Base-by-base conservation (phyloP, 2,888 invertebrate species). In the Eledona agricola region DNA sequence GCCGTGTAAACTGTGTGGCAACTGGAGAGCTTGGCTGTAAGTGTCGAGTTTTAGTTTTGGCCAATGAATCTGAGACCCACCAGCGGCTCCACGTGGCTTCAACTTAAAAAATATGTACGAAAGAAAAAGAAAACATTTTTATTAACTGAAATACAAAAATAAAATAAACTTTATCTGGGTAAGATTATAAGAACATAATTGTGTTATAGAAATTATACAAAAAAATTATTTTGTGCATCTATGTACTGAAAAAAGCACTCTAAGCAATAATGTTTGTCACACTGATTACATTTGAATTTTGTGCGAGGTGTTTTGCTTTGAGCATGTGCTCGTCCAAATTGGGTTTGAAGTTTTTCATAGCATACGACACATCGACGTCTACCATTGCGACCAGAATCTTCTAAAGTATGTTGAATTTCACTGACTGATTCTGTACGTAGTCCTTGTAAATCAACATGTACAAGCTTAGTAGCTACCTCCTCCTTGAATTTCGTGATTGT, bases 401-500 rank as follows among this genome's bases (percentile, higher is more conserved):
- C 17, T 13, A 32, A 17, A 13, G 7, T 15, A 17, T 32, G 32
- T 17, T 32, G 2, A 32, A 4, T 1, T 32, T 15, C 16, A 32
- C 1, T 4, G 11, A 15, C 17, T 15, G 32, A 11, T 15, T 13
- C 16, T 4, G 1, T 7, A 32, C 28, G 12, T 32, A 12, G 7
- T 32, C 7, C 17, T 17, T 32, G 16, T 11, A 28, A 28, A 28
- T 28, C 28, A 28, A 28, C 10, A 6, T 28, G 20, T 20, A 35
- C 9, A 35, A 35, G 22, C 4, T 2, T 35, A 3, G 10, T 19
- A 3, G 12, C 22, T 10, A 35, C 20, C 12, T 35, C 20, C 22
- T 35, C 35, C 35, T 35, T 31, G 32, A 31, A 31, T 7, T 31
- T 31, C 4, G 32, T 31, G 4, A 35, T 35, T 2, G 19, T 32